These are phyloP conservation scores for Prionailurus bengalensis DNA, from an alignment of 2,113 vertebrate genomes.

Conservation along the genomic window DNA sequence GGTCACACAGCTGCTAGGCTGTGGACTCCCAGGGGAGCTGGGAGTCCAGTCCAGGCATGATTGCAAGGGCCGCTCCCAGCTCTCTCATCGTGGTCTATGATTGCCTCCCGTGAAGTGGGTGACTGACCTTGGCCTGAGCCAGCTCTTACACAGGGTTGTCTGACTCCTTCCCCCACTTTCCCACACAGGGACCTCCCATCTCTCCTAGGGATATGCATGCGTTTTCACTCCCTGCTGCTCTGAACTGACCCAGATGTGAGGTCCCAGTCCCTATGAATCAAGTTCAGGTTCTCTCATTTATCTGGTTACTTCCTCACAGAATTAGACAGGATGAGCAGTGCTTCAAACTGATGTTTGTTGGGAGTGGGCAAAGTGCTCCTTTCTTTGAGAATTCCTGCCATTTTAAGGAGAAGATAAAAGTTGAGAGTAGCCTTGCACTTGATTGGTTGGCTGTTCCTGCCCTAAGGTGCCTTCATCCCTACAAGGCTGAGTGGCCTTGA, in stretches of 20 bases:
- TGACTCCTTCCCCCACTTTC: neutral
- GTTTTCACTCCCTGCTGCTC: neutral
- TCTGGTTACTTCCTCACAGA: neutral
- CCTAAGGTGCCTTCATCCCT: neutral
- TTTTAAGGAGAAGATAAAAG: constrained; percentile 17
- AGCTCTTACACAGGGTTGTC: neutral
- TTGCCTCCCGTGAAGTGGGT: neutral
- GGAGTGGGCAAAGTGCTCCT: neutral
- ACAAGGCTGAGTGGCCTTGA: fast-evolving
- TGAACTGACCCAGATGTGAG: neutral
- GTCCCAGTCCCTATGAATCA: neutral
- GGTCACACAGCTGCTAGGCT: too few species aligned
- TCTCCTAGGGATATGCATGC: neutral
- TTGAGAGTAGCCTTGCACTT: neutral
- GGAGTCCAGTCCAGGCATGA: neutral
- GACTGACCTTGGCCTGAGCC: neutral
- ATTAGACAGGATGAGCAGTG: neutral
- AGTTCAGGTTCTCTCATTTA: neutral
- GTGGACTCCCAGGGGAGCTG: neutral
- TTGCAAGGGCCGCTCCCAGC: too few species aligned
- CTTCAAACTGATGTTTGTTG: neutral
- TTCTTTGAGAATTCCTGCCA: constrained; percentile 2
- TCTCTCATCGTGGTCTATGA: neutral
- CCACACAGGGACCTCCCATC: neutral
- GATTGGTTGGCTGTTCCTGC: neutral